Base-by-base conservation (phyloP, 2,113 vertebrate genomes). In the Rousettus leschenaultii region DNA sequence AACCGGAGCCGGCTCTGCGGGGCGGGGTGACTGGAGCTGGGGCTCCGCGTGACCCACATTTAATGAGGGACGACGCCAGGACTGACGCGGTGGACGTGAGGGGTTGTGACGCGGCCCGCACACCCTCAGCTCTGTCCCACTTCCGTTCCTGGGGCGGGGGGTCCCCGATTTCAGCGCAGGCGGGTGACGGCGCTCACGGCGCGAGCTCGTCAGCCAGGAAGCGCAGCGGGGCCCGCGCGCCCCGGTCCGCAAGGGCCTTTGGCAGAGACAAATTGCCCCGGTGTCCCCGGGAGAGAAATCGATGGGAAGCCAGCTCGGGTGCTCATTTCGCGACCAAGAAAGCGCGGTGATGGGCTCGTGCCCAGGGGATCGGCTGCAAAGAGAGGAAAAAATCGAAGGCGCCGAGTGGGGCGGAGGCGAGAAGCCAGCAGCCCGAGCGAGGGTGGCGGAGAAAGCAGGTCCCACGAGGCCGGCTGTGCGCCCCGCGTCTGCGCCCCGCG, bases 181-280 rank as follows among this genome's bases (percentile, higher is more conserved):
- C 63, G 33, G 11, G 33, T 4, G 33, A n/a, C 51, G 7, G 33
- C 51, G 19, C 30, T 22, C 13, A 63, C 18, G 21, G 3, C 0
- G 18, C 19, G 0, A 57, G 30, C 33, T 5, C 14, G 0, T 18
- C 48, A 0, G 3, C 35, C 28, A 13, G 8, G 12, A 9, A 55
- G 57, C n/a, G 59, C 6, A 0, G 26, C 48, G 0, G 61, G 63
- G 19, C 40, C 40, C 40, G 55, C 4, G 1, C 0, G 5, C 87
- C 43, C 1, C 38, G 61, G n/a, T 30, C 59, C 66, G 12, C 26
- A 2, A n/a, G 59, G 26, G 30, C n/a, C 59, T 16, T 65, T 53
- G 74, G 9, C 24, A 22, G 43, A n/a, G 14, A 18, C 16, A 1
- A 2, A 43, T 1, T 0, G 21, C 40, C 88, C 45, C 45, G 30